Evolutionary conservation across 2,113 vertebrate species (phyloP).

Genomic region (Zonotrichia leucophrys): DNA sequence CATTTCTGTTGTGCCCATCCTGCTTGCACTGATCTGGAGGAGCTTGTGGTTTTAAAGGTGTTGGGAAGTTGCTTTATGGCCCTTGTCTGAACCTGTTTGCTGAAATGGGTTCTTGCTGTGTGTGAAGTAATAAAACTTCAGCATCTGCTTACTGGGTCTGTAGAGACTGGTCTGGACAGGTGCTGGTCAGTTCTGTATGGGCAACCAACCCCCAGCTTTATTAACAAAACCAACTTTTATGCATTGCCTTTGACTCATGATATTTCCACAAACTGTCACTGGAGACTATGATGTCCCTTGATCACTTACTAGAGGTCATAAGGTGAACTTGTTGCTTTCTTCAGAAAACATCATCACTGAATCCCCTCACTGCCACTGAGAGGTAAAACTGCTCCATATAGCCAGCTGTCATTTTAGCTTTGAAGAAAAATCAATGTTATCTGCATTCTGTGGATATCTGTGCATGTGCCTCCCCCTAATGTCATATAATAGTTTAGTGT

Average conservation of each 20-base stretch:
- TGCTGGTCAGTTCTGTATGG: background rate
- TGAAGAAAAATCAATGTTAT: background rate
- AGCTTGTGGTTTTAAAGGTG: background rate
- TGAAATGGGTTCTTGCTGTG: background rate
- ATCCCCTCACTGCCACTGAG: background rate
- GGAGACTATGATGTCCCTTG: background rate
- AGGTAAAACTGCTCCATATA: background rate
- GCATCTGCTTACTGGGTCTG: background rate
- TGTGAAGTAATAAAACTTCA: background rate
- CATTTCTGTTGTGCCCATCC: background rate
- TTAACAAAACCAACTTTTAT: background rate
- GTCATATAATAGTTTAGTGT: background rate
- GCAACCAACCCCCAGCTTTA: background rate
- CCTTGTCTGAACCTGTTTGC: background rate
- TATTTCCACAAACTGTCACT: background rate
- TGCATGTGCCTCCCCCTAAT: background rate
- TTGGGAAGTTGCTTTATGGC: background rate
- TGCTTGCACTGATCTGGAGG: rapidly evolving
- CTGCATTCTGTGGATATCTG: background rate
- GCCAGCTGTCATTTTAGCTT: background rate
- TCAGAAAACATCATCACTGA: background rate
- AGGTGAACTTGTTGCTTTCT: background rate
- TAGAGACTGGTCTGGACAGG: background rate
- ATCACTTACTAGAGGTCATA: background rate
- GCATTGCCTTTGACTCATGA: background rate